Evolutionary conservation across 2,888 invertebrate species (phyloP).

Genomic region (Eupithecia vulgata): DNA sequence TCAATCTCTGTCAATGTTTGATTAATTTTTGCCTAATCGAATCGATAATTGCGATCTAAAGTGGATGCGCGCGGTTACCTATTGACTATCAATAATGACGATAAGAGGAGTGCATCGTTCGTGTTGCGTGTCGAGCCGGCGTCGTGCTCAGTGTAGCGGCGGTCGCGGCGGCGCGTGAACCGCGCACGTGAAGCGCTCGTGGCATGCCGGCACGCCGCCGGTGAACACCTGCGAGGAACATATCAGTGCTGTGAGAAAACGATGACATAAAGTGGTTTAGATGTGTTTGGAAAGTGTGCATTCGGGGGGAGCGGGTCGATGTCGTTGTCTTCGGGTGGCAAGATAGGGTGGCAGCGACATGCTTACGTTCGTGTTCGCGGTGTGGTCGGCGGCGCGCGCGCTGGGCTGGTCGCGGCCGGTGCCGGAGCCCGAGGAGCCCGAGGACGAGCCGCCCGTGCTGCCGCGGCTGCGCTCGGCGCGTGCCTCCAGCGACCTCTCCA

Average conservation of each 20-base stretch:
- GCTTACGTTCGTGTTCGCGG: conserved; percentile 86
- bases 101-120: conserved; percentile 67
- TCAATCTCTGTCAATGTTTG: conserved; percentile 45
- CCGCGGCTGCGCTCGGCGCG: conserved; percentile 78
- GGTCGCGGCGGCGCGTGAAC: conserved; percentile 71
- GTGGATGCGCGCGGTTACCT: conserved; percentile 50
- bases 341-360: conserved; percentile 71
- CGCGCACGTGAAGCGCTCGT: conserved; percentile 62
- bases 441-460: conserved; percentile 73
- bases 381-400: conserved; percentile 86
- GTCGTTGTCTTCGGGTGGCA: conserved; percentile 60
- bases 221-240: conserved; percentile 18
- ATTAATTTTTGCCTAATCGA: conserved; percentile 50
- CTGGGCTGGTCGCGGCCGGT: conserved; percentile 76
- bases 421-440: conserved; percentile 64
- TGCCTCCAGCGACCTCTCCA: conserved; percentile 80
- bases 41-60: conserved; percentile 50
- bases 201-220: conserved; percentile 51
- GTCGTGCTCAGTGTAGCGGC: conserved; percentile 67
- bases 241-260: conserved; percentile 49
- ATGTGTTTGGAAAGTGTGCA: conserved; percentile 64
- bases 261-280: conserved; percentile 58
- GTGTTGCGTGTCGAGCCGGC: conserved; percentile 61
- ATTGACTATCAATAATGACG: conserved; percentile 72
- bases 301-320: conserved; percentile 63